Evolutionary conservation across 2,113 vertebrate genomes (phyloP).

Genomic region (Rhadina sibilatrix): DNA sequence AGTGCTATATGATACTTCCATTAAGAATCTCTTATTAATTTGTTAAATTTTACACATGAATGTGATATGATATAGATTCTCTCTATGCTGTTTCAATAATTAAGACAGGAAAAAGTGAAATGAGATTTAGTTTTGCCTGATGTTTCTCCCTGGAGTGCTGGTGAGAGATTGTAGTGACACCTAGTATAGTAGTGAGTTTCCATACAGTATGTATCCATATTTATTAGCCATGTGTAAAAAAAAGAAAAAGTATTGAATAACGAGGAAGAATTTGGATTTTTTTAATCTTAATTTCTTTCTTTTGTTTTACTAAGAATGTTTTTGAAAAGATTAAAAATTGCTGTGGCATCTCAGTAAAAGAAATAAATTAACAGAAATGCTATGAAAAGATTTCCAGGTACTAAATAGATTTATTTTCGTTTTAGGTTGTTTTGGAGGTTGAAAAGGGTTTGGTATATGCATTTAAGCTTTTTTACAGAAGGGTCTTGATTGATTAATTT

Average conservation of each 20-base stretch:
- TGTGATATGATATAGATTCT: neutral
- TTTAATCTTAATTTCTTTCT: neutral
- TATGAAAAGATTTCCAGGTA: neutral
- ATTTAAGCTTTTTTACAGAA: neutral
- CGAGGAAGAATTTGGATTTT: neutral
- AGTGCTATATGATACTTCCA: neutral
- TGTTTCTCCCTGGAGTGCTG: neutral
- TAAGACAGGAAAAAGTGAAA: neutral
- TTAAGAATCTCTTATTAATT: neutral
- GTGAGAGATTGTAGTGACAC: neutral
- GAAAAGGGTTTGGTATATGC: neutral
- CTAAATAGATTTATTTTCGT: neutral
- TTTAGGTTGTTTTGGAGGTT: neutral
- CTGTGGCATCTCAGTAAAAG: neutral
- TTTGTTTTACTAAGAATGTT: neutral
- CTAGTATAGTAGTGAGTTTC: neutral
- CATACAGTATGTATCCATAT: neutral
- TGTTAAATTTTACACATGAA: neutral
- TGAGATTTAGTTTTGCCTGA: neutral
- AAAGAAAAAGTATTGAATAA: neutral
- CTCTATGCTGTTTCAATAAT: neutral
- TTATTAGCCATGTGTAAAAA: neutral
- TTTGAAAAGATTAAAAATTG: neutral
- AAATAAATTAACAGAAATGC: neutral
- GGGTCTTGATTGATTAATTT: neutral